phyloP scores from a whole-genome alignment of 2,888 invertebrate species.

The Tetragonisca angustula region DNA sequence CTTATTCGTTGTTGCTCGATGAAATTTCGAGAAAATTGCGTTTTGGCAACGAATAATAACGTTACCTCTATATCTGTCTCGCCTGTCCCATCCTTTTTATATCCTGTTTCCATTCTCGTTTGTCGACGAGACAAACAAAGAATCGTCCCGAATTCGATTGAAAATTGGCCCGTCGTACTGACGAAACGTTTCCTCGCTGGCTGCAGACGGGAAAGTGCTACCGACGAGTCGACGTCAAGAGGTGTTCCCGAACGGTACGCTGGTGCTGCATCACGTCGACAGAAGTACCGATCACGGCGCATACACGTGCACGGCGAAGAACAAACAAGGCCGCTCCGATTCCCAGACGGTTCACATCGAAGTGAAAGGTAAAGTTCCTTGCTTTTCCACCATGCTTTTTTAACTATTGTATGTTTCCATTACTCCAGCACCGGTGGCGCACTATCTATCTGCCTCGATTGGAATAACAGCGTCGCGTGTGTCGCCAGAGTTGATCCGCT shows the following conservation, averaged over 20 bases:
- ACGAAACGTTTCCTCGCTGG: slow-evolving; percentile 12
- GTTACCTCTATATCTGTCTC: not conserved
- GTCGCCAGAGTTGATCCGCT: slow-evolving; percentile 41
- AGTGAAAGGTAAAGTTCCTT: slow-evolving; percentile 83
- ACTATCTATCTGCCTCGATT: slow-evolving; percentile 46
- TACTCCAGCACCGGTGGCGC: not conserved
- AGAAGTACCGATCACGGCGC: slow-evolving; percentile 94
- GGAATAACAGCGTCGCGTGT: slow-evolving; percentile 57
- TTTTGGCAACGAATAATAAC: not conserved
- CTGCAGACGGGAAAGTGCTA: slow-evolving; percentile 91
- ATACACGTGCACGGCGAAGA: slow-evolving; percentile 95
- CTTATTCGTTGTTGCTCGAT: too few species aligned
- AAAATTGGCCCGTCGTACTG: slow-evolving; percentile 9
- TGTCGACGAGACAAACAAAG: slow-evolving; percentile 15
- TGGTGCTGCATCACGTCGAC: slow-evolving; percentile 94
- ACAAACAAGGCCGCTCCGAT: slow-evolving; percentile 92
- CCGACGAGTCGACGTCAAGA: slow-evolving; percentile 95
- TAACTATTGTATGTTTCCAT: not conserved
- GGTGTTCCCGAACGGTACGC: slow-evolving; percentile 93
- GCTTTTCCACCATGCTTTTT: not conserved
- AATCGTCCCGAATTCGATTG: not conserved
- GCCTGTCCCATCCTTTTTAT: not conserved
- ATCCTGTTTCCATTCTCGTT: not conserved
- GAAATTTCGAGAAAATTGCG: not conserved
- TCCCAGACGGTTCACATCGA: slow-evolving; percentile 85